phyloP scores from a whole-genome alignment of 2,113 vertebrate species.

The Marmota monax region DNA sequence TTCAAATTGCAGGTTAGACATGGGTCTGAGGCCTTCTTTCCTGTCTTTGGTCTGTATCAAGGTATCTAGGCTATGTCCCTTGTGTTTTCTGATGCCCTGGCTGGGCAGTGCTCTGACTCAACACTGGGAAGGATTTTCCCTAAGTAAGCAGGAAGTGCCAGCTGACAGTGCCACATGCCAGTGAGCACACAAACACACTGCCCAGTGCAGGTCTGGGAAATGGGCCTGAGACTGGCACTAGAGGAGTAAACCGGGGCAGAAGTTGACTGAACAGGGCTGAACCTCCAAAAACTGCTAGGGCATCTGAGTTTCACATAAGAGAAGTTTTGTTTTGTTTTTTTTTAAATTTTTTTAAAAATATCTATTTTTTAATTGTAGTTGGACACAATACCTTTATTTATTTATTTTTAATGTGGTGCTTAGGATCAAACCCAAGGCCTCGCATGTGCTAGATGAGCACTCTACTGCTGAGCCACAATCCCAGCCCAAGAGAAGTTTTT shows the following conservation, averaged over 20 bases:
- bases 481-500: neutral
- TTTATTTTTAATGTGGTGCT: no score
- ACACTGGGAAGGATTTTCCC: neutral
- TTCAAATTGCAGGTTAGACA: neutral
- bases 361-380: no score
- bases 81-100: neutral
- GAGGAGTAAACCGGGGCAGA: neutral
- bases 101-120: neutral
- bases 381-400: no score
- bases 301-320: neutral
- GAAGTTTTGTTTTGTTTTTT: neutral
- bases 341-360: no score
- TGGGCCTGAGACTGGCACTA: neutral
- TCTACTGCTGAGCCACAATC: no score
- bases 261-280: neutral
- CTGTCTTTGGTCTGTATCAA: neutral
- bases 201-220: neutral
- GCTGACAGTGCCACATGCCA: no score
- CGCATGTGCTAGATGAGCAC: no score
- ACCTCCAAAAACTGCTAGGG: neutral
- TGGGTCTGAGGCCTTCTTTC: neutral
- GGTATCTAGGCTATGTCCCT: neutral
- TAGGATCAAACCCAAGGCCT: no score
- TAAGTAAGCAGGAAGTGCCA: neutral
- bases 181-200: neutral